A percentile compares a stretch with the other conserved stretches of the same genome.
phyloP scores from a whole-genome alignment of 2,113 vertebrate species.

The Aphelocoma coerulescens region DNA sequence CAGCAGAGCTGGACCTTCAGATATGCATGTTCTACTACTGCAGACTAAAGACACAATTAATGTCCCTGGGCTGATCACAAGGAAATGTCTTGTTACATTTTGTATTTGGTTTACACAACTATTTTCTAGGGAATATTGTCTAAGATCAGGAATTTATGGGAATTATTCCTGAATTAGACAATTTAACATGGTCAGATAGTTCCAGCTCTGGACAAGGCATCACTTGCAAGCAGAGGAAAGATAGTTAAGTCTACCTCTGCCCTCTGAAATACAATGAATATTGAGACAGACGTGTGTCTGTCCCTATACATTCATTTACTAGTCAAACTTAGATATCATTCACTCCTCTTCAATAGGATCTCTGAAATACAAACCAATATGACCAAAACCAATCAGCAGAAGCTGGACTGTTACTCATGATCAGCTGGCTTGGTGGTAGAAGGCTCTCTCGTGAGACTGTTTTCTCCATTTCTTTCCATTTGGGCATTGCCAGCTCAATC shows the following conservation, averaged over 20 bases:
- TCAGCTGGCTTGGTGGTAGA: not conserved
- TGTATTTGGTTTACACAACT: not conserved
- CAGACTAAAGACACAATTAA: not conserved
- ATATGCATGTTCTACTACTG: not conserved
- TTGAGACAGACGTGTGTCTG: not conserved
- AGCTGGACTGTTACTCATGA: not conserved
- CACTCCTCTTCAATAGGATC: not conserved
- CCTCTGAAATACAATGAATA: not conserved
- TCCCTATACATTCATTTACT: not conserved
- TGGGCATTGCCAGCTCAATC: rapidly evolving
- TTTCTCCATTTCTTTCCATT: not conserved
- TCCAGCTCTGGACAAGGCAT: not conserved
- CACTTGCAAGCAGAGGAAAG: not conserved
- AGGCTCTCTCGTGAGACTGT: not conserved
- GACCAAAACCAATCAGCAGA: not conserved
- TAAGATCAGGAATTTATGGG: not conserved
- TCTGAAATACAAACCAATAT: not conserved
- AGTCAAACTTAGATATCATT: not conserved
- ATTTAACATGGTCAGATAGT: not conserved
- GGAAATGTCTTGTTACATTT: not conserved
- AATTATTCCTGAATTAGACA: not conserved
- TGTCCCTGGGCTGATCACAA: not conserved
- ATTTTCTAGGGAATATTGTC: not conserved
- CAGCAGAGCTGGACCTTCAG: not conserved
- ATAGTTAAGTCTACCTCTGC: not conserved